Base-by-base conservation (phyloP, 2,113 vertebrate genomes). In the Menidia beryllina region DNA sequence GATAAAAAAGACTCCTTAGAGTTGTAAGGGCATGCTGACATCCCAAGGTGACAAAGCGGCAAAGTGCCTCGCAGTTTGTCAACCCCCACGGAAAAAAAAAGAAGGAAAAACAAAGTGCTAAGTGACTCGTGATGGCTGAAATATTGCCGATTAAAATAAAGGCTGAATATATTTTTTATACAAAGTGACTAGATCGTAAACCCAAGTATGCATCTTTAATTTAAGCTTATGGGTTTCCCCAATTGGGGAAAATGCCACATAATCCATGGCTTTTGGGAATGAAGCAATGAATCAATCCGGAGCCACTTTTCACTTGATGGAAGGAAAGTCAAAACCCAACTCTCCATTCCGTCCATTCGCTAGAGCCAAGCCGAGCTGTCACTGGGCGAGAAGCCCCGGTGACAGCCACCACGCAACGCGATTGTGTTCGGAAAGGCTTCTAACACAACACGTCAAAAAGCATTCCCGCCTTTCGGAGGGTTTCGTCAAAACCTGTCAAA, bases 1-100 rank as follows among this genome's bases (percentile, higher is more conserved):
- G 76, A 83, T 87, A 74, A 88, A 74, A 88, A 87, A 75, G 72
- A 75, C 83, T 69, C 43, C 54, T 38, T 64, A 47, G 77, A 72
- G 79, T 43, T 67, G 30, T 55, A 67, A 83, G 75, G 79, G 36
- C 73, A 36, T 27, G 52, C 66, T 80, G 85, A 85, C 84, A 75
- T 38, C 48, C 57, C 58, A 26, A 79, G 72, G 69, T 61, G 70
- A 47, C 68, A 56, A 73, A 85, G 51, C 67, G 52, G 64, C 2
- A 23, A 56, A 69, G 23, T 0, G 9, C 30, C 49, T 65, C 81
- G 60, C 70, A 69, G 62, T 73, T 41, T 60, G 24, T 68, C 72
- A 56, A 52, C 20, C 43, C 5, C 52, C 23, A 2, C n/a, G 0
- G 53, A 24, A 49, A 54, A 36, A 45, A 1, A 56, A 24, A 49